Evolutionary conservation across 2,797 vertebrate genomes (phyloP), one percentile per base, ranked within the genome.

Genomic region (Cynodonichthys magdalenae): DNA sequence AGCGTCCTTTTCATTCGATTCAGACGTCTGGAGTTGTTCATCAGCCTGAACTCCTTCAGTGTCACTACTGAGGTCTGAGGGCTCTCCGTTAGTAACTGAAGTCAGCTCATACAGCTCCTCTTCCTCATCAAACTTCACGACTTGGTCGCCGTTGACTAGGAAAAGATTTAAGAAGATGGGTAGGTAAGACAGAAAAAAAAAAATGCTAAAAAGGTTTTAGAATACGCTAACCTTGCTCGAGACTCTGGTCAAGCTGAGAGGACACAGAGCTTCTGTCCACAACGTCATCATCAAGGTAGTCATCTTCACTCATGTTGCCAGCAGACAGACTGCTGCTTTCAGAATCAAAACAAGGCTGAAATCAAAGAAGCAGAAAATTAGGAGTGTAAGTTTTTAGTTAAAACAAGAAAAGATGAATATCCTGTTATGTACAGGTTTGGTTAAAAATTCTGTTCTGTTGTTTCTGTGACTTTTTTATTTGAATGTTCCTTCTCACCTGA

Each of bases 91-190:
- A 27, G 52, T 34, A 27, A 76, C 53, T 1, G 86, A 62, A 0
- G 71, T n/a, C 56, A 93, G 76, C 79, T 92, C 89, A 47, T 83
- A 92, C 53, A 90, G 77, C 64, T 92, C 84, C 53, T 91, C 92
- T 0, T 71, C 85, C 3, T 84, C 81, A 7, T 80, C 86, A 2
- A 39, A 51, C 11, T 71, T 75, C 1, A 73, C 27, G 1, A 62
- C 74, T 15, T 50, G 55, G 28, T 74, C 63, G 0, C 52, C 65
- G n/a, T 81, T 75, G 20, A 68, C 69, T 84, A 44, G 11, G 46
- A 28, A 6, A 63, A 28, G 6, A 24, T 24, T 24, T 24, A 64
- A 20, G 36, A 63, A 2, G 69, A 31, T 51, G 4, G 4, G 5
- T 2, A 15, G 61, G n/a, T 15, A 29, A 54, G 56, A 59, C 53